phyloP scores from a whole-genome alignment of 2,113 vertebrate species.

The Microtus oregoni region DNA sequence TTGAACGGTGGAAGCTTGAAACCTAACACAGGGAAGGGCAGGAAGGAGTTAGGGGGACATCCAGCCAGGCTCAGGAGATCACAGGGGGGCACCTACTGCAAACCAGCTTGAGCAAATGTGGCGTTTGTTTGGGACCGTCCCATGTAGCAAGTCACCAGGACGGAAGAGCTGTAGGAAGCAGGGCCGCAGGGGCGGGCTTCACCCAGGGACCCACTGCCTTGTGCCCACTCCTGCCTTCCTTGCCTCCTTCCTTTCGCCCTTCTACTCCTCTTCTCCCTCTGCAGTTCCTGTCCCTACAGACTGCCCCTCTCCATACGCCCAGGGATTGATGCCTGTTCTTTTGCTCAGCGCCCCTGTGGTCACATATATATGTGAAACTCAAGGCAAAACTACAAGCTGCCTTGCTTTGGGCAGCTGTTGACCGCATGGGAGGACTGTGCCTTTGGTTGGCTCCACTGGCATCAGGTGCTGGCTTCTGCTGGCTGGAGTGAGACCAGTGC shows the following conservation, averaged over 20 bases:
- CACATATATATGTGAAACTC: neutral
- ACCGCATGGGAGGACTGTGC: neutral
- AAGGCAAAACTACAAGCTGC: neutral
- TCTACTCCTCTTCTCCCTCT: too few relatives aligned
- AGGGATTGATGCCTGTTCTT: too few relatives aligned
- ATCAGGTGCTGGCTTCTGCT: neutral
- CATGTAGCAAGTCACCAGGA: neutral
- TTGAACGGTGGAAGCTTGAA: neutral
- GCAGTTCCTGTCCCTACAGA: neutral
- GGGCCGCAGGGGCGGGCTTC: neutral
- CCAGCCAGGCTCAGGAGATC: neutral
- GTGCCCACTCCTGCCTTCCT: rapidly evolving
- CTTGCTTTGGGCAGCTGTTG: neutral
- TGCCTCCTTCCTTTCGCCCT: rapidly evolving
- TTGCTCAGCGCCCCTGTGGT: neutral
- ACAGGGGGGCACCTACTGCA: neutral
- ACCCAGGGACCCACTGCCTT: neutral
- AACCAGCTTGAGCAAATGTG: too few relatives aligned
- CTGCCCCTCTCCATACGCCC: neutral
- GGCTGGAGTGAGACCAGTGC: neutral
- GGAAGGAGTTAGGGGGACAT: too few relatives aligned
- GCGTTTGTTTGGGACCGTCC: neutral
- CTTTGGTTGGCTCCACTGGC: neutral
- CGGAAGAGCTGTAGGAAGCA: neutral
- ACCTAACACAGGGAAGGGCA: neutral